phyloP scores from a whole-genome alignment of 2,113 vertebrate species.

The Uropsilus gracilis region DNA sequence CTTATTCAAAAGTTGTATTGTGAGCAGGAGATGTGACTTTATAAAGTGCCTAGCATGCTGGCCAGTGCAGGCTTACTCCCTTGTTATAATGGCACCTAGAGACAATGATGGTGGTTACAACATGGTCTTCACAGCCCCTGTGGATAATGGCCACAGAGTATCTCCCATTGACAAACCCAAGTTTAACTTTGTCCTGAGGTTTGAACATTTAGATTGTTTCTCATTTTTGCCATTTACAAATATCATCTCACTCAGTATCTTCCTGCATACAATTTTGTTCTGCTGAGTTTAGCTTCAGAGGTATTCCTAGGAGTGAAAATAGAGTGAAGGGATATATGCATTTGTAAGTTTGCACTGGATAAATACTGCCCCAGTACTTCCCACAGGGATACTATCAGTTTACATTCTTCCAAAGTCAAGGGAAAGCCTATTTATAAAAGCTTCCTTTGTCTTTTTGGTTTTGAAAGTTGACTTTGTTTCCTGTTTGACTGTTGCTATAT shows the following conservation, averaged over 20 bases:
- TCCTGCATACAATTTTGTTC: neutral
- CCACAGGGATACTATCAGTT: neutral
- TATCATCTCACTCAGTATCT: neutral
- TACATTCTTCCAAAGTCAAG: neutral
- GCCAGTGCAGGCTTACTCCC: rapidly evolving
- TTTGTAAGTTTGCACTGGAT: neutral
- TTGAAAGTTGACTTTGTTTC: neutral
- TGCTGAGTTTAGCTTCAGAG: neutral
- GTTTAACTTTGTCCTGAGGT: neutral
- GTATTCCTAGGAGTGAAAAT: neutral
- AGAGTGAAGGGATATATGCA: neutral
- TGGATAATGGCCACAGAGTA: neutral
- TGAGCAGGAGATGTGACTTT: neutral
- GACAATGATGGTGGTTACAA: neutral
- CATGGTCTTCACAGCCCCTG: neutral
- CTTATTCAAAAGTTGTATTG: neutral
- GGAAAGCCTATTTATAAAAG: neutral
- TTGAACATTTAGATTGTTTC: neutral
- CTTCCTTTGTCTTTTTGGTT: neutral
- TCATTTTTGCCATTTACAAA: neutral
- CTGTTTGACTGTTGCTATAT: neutral
- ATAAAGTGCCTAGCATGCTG: neutral
- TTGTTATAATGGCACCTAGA: neutral
- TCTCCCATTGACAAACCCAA: neutral
- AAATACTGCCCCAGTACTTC: neutral